Percentiles rank a stretch among this genome's conserved stretches.
phyloP scores from a whole-genome alignment of 2,113 vertebrate species.

The Paedocypris sp. region DNA sequence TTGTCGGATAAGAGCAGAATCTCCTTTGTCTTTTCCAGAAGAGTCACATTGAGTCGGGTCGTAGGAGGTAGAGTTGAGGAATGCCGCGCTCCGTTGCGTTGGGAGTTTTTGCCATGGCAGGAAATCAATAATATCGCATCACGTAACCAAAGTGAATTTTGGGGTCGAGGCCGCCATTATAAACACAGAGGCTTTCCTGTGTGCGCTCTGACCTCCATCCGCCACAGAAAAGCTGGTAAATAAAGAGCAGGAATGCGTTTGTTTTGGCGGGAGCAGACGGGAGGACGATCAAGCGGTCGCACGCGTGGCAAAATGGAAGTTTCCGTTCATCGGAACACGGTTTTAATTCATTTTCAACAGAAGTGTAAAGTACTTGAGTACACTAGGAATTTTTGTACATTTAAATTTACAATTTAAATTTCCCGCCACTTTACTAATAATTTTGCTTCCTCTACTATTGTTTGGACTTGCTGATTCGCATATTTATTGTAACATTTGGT shows the following conservation, averaged over 20 bases:
- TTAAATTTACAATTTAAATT: too few species aligned
- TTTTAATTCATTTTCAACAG: too few species aligned
- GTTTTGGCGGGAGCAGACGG: constrained; percentile 12
- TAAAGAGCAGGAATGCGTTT: constrained; percentile 19
- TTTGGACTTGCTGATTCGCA: too few species aligned
- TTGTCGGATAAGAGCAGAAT: too few species aligned
- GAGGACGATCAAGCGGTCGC: background rate
- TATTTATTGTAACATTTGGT: too few species aligned
- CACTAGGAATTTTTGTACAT: too few species aligned
- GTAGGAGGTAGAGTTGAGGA: constrained; percentile 13
- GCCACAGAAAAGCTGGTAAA: constrained; percentile 5
- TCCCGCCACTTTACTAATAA: too few species aligned
- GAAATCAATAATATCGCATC: constrained; percentile 11
- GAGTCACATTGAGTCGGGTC: background rate
- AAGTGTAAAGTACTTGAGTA: too few species aligned
- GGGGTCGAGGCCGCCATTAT: background rate
- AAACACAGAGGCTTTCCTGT: constrained; percentile 14
- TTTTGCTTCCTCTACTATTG: too few species aligned
- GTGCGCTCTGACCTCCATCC: constrained; percentile 5
- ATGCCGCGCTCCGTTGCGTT: background rate
- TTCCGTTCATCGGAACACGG: too few species aligned
- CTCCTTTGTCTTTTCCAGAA: too few species aligned
- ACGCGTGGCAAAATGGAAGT: background rate
- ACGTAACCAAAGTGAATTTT: background rate
- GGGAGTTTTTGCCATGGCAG: background rate